These are phyloP conservation scores for Latheticus oryzae DNA, from an alignment of 2,888 invertebrate genomes.

Conservation along the genomic window DNA sequence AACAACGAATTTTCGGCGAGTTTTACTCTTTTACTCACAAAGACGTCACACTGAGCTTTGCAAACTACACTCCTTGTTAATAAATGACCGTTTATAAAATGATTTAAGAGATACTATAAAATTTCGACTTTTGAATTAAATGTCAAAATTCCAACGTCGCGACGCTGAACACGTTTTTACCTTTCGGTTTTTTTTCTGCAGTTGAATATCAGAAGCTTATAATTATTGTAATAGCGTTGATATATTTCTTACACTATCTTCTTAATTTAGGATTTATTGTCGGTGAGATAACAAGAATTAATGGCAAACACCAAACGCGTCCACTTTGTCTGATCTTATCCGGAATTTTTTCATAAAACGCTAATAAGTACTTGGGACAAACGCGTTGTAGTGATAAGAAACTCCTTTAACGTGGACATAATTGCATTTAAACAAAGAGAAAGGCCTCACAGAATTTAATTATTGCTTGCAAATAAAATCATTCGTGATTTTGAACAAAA, in stretches of 20 bases:
- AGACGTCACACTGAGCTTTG: slow-evolving; percentile 40
- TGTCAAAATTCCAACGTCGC: slow-evolving; percentile 40
- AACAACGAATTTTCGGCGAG: slow-evolving; percentile 47
- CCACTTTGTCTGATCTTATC: slow-evolving; percentile 39
- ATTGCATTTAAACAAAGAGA: slow-evolving; percentile 30
- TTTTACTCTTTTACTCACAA: slow-evolving; percentile 31
- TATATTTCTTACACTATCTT: slow-evolving; percentile 59
- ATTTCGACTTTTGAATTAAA: slow-evolving; percentile 27
- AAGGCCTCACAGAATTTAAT: not conserved
- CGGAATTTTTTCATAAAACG: slow-evolving; percentile 23
- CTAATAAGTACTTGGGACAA: slow-evolving; percentile 41
- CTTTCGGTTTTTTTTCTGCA: slow-evolving; percentile 48
- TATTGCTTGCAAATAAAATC: slow-evolving; percentile 9
- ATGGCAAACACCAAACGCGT: slow-evolving; percentile 41
- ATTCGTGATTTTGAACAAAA: not conserved
- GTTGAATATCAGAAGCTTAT: slow-evolving; percentile 52
- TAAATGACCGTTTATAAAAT: slow-evolving; percentile 46
- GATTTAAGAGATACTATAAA: too few relatives aligned
- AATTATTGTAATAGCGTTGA: slow-evolving; percentile 61
- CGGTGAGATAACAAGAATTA: slow-evolving; percentile 54
- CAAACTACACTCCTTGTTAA: slow-evolving; percentile 39
- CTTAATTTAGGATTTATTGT: slow-evolving; percentile 61
- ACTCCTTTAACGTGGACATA: slow-evolving; percentile 32
- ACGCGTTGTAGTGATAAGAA: slow-evolving; percentile 36
- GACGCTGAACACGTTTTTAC: slow-evolving; percentile 33